Conservation (phyloP, 2,113 vertebrate genomes). For the Amazona vittata region DNA sequence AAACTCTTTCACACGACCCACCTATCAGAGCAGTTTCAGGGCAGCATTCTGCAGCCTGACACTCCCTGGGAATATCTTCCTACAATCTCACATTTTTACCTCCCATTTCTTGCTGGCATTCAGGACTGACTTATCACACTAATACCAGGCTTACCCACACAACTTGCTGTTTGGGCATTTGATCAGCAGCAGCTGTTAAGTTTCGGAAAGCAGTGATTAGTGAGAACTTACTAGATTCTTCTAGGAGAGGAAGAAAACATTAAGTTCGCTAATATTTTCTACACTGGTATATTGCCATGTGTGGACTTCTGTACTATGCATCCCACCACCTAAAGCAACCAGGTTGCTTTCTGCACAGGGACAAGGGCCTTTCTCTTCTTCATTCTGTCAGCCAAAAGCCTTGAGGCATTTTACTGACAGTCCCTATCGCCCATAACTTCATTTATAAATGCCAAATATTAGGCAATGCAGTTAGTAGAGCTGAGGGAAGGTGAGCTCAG, state of each 20-base stretch:
- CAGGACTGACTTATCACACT: background rate
- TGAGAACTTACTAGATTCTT: background rate
- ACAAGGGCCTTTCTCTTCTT: background rate
- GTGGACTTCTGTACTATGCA: rapidly evolving
- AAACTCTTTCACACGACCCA: slow-evolving; percentile 10
- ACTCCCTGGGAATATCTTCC: slow-evolving; percentile 38
- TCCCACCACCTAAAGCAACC: background rate
- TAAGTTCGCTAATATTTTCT: background rate
- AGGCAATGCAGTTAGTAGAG: rapidly evolving
- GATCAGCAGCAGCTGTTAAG: background rate
- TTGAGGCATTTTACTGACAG: background rate
- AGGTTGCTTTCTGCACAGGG: background rate
- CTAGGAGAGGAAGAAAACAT: background rate
- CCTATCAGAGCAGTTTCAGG: background rate
- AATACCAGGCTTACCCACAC: background rate
- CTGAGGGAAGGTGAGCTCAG: background rate
- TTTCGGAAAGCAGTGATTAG: background rate
- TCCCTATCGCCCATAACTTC: background rate
- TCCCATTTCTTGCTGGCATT: background rate
- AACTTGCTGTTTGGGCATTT: background rate
- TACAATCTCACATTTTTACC: background rate
- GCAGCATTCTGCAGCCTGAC: slow-evolving; percentile 21
- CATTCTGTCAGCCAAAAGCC: background rate
- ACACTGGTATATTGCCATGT: rapidly evolving
- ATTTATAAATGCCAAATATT: background rate